These are phyloP conservation scores for Tapera naevia DNA, from an alignment of 2,797 vertebrate genomes.

Conservation along the genomic window DNA sequence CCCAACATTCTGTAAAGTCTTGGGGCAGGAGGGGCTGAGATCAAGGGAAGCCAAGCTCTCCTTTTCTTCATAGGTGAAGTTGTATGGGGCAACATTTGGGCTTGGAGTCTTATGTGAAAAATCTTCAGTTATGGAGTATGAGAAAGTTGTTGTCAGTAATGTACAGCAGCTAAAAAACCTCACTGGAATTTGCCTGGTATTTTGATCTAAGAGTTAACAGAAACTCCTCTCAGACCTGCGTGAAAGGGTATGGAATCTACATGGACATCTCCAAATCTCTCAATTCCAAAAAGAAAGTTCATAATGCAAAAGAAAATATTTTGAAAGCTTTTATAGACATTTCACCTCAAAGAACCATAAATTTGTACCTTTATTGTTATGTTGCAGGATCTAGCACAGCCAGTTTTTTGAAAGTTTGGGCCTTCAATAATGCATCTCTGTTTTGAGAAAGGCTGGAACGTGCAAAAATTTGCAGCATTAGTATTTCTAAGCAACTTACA, in stretches of 20 bases:
- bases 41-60: neutral
- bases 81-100: neutral
- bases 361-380: conserved; percentile 69
- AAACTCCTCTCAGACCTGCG: neutral
- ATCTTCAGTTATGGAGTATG: neutral
- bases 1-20: neutral
- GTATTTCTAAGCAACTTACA: neutral
- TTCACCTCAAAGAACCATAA: neutral
- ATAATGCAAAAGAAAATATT: neutral
- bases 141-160: neutral
- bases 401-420: neutral
- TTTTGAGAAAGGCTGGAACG: conserved; percentile 66
- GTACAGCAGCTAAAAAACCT: neutral
- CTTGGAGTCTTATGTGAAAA: neutral
- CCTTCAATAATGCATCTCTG: conserved; percentile 67
- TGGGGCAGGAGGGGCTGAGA: neutral
- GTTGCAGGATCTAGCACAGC: conserved; percentile 80
- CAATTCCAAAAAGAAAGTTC: neutral
- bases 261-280: neutral
- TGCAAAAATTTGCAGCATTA: neutral
- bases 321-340: rapidly evolving
- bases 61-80: neutral
- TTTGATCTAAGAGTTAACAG: neutral
- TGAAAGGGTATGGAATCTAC: neutral
- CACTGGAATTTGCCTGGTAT: neutral